Percentiles rank a stretch among this genome's conserved stretches.
phyloP scores from a whole-genome alignment of 2,888 invertebrate genomes.

The Tuberolachnus salignus region DNA sequence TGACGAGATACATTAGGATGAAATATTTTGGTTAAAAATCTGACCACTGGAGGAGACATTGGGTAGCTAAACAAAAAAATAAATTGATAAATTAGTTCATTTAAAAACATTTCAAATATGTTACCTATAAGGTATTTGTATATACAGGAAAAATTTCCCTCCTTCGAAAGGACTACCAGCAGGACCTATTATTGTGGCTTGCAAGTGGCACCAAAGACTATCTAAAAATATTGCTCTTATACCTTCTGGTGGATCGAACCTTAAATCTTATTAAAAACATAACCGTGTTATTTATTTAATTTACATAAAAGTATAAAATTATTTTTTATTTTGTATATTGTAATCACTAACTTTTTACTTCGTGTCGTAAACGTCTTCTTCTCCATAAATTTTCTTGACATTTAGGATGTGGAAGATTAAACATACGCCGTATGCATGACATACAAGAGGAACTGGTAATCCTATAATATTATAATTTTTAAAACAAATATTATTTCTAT shows the following conservation, averaged over 20 bases:
- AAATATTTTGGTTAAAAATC: conserved; percentile 89
- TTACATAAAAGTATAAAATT: background rate
- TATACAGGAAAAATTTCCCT: conserved; percentile 86
- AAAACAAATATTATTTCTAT: conserved; percentile 47
- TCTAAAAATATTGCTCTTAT: conserved; percentile 83
- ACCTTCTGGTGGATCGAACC: conserved; percentile 83
- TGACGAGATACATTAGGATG: conserved; percentile 95
- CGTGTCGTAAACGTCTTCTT: conserved; percentile 77
- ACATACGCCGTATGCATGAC: conserved; percentile 85
- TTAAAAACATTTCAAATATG: background rate
- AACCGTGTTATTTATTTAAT: conserved; percentile 13
- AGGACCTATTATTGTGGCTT: conserved; percentile 90
- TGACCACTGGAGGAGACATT: conserved; percentile 87
- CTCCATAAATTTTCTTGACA: conserved; percentile 83
- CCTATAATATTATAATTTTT: conserved; percentile 64
- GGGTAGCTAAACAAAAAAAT: conserved; percentile 70
- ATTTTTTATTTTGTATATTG: background rate
- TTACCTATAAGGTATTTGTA: conserved; percentile 83
- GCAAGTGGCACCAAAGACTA: conserved; percentile 86
- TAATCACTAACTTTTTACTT: conserved; percentile 66
- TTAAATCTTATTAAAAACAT: conserved; percentile 63
- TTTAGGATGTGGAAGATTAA: conserved; percentile 72
- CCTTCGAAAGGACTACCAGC: conserved; percentile 93
- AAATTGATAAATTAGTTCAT: background rate
- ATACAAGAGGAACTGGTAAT: conserved; percentile 85